phyloP scores from a whole-genome alignment of 2,797 vertebrate genomes.

The Poliocrania exsul region DNA sequence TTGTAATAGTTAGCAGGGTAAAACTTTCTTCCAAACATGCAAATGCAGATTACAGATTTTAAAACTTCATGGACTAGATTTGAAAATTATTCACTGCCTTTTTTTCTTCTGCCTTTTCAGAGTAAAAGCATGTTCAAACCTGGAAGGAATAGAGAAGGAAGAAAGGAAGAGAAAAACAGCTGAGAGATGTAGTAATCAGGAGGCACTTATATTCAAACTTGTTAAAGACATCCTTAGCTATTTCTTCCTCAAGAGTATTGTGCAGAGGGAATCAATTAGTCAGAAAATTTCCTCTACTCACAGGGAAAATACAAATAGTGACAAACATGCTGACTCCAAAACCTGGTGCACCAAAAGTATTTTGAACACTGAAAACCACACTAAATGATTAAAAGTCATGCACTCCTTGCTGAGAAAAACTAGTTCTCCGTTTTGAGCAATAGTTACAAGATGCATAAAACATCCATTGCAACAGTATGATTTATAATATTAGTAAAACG shows the following conservation, averaged over 20 bases:
- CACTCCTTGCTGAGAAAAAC: fast-evolving
- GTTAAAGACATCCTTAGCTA: not conserved
- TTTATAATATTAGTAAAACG: not conserved
- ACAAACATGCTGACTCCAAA: not conserved
- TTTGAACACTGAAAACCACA: not conserved
- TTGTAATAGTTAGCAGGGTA: not conserved
- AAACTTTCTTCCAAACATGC: not conserved
- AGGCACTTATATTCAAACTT: not conserved
- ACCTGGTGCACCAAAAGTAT: not conserved
- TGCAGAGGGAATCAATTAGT: not conserved
- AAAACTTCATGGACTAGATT: not conserved
- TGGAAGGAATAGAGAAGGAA: not conserved
- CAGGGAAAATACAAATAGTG: not conserved
- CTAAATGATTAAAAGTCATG: not conserved
- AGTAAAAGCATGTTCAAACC: not conserved
- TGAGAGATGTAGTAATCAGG: not conserved
- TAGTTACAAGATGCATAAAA: not conserved
- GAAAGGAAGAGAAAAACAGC: not conserved
- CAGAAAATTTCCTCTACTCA: not conserved
- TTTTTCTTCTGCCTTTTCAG: not conserved
- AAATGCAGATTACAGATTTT: not conserved
- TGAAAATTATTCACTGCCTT: not conserved
- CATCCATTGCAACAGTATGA: not conserved
- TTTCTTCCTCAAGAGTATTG: not conserved
- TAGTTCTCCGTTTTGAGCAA: not conserved